Percentiles rank a stretch among this genome's conserved stretches.
Conservation (phyloP, 2,113 vertebrate species). For the Chascanopsetta lugubris region DNA sequence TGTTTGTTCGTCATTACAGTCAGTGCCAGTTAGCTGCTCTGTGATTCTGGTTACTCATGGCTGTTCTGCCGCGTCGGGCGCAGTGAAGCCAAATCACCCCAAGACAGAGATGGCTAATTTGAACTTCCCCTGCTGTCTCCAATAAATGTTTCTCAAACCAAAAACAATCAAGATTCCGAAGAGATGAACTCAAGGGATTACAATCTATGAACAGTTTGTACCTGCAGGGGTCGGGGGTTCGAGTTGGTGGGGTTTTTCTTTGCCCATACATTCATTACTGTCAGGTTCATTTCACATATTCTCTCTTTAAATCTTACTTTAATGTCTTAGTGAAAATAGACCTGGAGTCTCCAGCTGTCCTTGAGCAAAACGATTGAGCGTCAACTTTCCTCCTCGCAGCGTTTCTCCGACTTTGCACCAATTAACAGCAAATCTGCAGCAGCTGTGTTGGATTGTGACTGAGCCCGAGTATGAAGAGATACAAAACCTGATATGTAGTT, state of each 20-base stretch:
- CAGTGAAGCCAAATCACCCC: background rate
- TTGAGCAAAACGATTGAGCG: background rate
- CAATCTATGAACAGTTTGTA: background rate
- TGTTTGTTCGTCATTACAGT: background rate
- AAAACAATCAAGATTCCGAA: background rate
- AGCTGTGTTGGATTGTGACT: constrained; percentile 22
- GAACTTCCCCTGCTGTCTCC: background rate
- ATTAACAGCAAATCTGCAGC: constrained; percentile 24
- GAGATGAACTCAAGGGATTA: background rate
- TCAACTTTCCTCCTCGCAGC: background rate
- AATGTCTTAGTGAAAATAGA: background rate
- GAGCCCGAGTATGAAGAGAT: constrained; percentile 7
- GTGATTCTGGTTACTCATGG: too few species aligned
- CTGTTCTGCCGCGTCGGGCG: background rate
- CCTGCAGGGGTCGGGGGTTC: background rate
- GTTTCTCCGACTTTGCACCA: constrained; percentile 2
- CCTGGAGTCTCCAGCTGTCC: background rate
- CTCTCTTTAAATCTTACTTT: background rate
- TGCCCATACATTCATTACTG: constrained; percentile 2
- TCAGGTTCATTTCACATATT: background rate
- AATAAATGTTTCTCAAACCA: background rate
- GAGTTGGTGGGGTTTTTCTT: background rate
- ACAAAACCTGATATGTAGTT: constrained; percentile 6
- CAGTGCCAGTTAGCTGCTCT: constrained; percentile 1
- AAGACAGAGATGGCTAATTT: background rate